Evolutionary conservation across 2,797 vertebrate genomes (phyloP).

Genomic region (Cirrhinus molitorella): DNA sequence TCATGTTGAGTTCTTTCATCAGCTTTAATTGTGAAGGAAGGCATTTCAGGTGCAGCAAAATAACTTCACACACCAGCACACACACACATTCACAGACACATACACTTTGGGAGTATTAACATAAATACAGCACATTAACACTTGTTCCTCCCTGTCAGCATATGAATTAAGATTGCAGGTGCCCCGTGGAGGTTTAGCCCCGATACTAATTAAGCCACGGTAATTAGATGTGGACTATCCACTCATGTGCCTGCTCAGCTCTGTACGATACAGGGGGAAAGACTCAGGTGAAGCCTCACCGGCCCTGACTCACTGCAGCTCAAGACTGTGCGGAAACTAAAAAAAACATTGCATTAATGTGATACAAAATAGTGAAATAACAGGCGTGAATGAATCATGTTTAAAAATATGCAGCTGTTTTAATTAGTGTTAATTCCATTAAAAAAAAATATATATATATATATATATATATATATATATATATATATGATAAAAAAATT

Average conservation of each 20-base stretch:
- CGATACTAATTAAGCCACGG: constrained; percentile 85
- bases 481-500: too few species aligned
- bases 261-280: constrained; percentile 38
- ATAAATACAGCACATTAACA: constrained; percentile 95
- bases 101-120: constrained; percentile 84
- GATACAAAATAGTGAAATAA: neutral
- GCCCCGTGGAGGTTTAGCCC: constrained; percentile 91
- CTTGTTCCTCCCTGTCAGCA: constrained; percentile 94
- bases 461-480: too few species aligned
- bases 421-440: neutral
- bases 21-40: constrained; percentile 26
- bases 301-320: constrained; percentile 28
- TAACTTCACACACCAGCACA: constrained; percentile 49
- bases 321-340: neutral
- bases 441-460: too few species aligned
- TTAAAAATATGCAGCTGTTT: neutral
- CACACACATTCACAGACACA: neutral
- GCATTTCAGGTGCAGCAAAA: constrained; percentile 46
- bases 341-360: neutral
- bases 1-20: neutral
- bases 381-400: neutral
- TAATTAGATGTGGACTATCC: constrained; percentile 94
- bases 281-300: constrained; percentile 51
- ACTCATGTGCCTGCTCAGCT: constrained; percentile 64
- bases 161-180: constrained; percentile 95